Conservation (phyloP, 2,113 vertebrate species). For the Ctenodactylus gundi region DNA sequence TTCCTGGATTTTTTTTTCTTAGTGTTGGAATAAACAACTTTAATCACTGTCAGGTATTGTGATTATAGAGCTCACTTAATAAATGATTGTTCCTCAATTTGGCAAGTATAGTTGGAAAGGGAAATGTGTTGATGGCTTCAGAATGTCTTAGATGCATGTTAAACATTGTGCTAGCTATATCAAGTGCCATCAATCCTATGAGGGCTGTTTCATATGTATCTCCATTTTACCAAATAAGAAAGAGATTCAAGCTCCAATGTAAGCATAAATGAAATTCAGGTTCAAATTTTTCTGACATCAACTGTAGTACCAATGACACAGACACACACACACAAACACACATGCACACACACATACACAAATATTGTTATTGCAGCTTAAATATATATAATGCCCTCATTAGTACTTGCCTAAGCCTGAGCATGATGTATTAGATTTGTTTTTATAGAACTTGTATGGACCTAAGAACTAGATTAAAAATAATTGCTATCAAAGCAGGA, state of each 20-base stretch:
- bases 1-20: neutral
- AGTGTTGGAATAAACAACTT: neutral
- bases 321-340: neutral
- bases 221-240: neutral
- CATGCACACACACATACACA: neutral
- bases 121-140: neutral
- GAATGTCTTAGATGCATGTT: neutral
- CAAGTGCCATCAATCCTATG: neutral
- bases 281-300: neutral
- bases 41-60: neutral
- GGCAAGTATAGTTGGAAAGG: neutral
- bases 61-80: neutral
- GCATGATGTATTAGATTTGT: neutral
- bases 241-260: neutral
- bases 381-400: neutral
- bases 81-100: neutral
- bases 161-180: neutral
- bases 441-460: neutral
- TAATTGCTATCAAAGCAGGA: conserved; percentile 10
- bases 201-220: neutral
- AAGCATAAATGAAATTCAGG: neutral
- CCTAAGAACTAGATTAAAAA: neutral
- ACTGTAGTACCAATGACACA: neutral
- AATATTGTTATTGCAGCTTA: neutral
- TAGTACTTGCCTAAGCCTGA: neutral